A percentile compares a stretch with the other conserved stretches of the same genome.
Evolutionary conservation across 2,113 vertebrate species (phyloP).

Genomic region (Chionomys nivalis): DNA sequence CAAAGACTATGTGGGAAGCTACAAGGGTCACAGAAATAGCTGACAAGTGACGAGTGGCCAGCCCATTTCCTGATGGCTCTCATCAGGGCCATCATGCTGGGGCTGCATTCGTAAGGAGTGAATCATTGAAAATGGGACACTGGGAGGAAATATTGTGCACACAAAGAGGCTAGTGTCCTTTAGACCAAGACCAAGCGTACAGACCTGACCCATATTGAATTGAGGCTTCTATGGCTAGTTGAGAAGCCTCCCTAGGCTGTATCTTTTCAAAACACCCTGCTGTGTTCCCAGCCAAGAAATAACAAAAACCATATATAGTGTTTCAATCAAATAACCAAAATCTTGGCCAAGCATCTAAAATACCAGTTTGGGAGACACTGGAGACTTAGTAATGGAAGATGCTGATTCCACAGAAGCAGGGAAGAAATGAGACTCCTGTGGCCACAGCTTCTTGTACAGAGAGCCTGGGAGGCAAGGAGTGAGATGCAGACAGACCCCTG

Average conservation of each 20-base stretch:
- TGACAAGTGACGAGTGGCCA: neutral
- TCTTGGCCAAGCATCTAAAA: neutral
- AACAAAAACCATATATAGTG: neutral
- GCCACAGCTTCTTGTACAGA: neutral
- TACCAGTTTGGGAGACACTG: neutral
- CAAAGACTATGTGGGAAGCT: constrained; percentile 5
- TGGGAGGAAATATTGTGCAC: neutral
- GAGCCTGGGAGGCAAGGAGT: neutral
- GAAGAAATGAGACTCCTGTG: neutral
- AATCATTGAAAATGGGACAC: neutral
- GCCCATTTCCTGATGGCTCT: neutral
- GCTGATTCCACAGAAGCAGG: neutral
- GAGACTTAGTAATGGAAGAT: neutral
- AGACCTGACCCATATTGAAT: neutral
- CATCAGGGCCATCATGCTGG: neutral
- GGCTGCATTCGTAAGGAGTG: neutral
- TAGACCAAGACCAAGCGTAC: neutral
- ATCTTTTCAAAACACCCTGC: neutral
- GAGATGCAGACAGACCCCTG: neutral
- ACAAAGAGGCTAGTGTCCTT: neutral
- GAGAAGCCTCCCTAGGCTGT: neutral
- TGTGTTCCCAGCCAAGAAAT: neutral
- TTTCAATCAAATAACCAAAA: neutral
- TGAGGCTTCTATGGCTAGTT: neutral
- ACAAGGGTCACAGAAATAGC: neutral